Evolutionary conservation across 1,140 invertebrate species (phyloP), one percentile per base, ranked within the genome.

Genomic region (Drosophila equinoxialis): DNA sequence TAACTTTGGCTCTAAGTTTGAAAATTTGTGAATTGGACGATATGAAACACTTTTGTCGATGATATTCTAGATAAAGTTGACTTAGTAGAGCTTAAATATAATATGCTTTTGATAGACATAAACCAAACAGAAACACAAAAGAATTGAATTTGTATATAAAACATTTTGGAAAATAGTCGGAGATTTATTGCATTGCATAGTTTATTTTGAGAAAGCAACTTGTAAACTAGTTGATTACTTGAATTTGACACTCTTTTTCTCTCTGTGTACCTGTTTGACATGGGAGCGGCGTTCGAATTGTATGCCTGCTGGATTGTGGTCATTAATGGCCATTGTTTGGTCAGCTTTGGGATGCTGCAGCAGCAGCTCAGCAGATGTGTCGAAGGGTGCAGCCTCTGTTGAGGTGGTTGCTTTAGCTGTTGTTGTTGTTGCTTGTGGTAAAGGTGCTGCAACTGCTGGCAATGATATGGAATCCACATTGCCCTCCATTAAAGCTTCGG

Each of bases 381-480:
- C 6, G 33, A 33, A 6, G 17, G 41, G 7, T 39, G 65, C 0
- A 51, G 59, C 30, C 42, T 30, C 30, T 30, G 30, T 30, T 6
- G 6, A 14, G n/a, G 33, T 41, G 51, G 54, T 26, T 30, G 54
- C 14, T 39, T 20, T 45, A 30, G 20, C 2, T 23, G 20, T 23
- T 63, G 71, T 35, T 39, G 48, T 42, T 39, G 23, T 63, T 33
- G 65, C 23, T 64, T 67, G 35, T 30, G 51, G 20, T 35, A 20
- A 13, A 30, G 45, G 26, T 10, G 79, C 63, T 45, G 65, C 74
- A 8, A 77, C 71, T n/a, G 90, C 90, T 51, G 90, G 90, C 74
- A 91, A 42, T 8, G 87, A 91, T 74, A 91, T 91, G n/a, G 90
- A 91, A 41, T 91, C 90, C n/a, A 91, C 76, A 73, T 91, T 90